Conservation (phyloP, 64 coral and sea anemone genomes). For the Actinia equina region DNA sequence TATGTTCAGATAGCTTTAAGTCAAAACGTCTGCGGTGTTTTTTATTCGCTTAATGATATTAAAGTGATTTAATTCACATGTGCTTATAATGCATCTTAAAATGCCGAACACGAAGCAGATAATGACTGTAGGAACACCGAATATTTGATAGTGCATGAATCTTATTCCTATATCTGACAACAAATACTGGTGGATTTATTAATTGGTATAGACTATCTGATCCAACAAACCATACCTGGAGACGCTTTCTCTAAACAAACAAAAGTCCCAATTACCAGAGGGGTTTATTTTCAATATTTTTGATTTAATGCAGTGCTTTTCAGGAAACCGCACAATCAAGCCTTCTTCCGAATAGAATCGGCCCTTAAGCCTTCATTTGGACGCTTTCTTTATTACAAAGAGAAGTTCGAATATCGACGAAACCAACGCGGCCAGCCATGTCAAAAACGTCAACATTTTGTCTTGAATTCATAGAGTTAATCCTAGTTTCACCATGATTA, state of each 20-base stretch:
- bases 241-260: slow-evolving; percentile 11
- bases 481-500: not conserved
- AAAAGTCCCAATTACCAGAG: slow-evolving; percentile 6
- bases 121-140: not conserved
- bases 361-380: not conserved
- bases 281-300: not conserved
- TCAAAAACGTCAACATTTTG: too few relatives aligned
- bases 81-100: slow-evolving; percentile 18
- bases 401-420: not conserved
- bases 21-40: not conserved
- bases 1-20: not conserved
- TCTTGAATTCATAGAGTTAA: not conserved
- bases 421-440: not conserved
- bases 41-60: not conserved
- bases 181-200: not conserved
- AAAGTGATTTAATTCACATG: not conserved
- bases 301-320: not conserved
- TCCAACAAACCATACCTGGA: not conserved
- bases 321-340: slow-evolving; percentile 5
- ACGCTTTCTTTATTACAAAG: too few relatives aligned
- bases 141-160: not conserved
- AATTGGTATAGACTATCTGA: not conserved
- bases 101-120: not conserved
- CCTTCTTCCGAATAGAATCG: not conserved
- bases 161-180: not conserved